Percentiles rank a stretch among this genome's conserved stretches.
These are phyloP conservation scores for Mimumesa dahlbomi DNA, from an alignment of 2,888 invertebrate species.

Conservation along the genomic window DNA sequence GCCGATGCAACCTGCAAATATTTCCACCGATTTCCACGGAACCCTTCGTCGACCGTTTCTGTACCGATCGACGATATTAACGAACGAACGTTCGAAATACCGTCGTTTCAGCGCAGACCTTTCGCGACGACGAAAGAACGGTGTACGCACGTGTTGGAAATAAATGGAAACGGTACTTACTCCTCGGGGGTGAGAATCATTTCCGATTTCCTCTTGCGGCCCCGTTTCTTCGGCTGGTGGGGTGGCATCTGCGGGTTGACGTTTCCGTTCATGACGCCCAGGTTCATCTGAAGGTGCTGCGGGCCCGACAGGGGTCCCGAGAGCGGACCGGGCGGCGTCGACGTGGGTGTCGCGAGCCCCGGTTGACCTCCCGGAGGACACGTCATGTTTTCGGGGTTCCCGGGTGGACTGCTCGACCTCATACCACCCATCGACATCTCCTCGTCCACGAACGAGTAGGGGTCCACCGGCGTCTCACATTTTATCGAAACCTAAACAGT, in stretches of 20 bases:
- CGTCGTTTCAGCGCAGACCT: neutral
- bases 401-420: constrained; percentile 81
- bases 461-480: constrained; percentile 86
- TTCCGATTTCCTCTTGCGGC: constrained; percentile 90
- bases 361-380: constrained; percentile 72
- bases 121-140: neutral
- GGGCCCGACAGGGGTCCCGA: constrained; percentile 70
- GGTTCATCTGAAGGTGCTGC: constrained; percentile 74
- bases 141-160: neutral
- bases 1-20: too few relatives aligned
- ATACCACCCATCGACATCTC: constrained; percentile 85
- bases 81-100: too few relatives aligned
- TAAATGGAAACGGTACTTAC: constrained; percentile 63
- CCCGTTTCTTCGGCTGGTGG: constrained; percentile 88
- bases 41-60: too few relatives aligned
- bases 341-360: constrained; percentile 72
- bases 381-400: constrained; percentile 75
- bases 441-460: constrained; percentile 93
- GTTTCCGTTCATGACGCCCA: constrained; percentile 74
- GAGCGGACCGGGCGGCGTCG: constrained; percentile 77
- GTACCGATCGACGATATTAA: too few relatives aligned
- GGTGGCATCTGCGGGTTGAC: constrained; percentile 73
- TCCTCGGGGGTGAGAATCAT: constrained; percentile 81
- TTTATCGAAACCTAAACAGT: constrained; percentile 81
- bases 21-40: too few relatives aligned